These are phyloP conservation scores for Microtus montanus DNA, from an alignment of 2,113 vertebrate species.

Conservation along the genomic window DNA sequence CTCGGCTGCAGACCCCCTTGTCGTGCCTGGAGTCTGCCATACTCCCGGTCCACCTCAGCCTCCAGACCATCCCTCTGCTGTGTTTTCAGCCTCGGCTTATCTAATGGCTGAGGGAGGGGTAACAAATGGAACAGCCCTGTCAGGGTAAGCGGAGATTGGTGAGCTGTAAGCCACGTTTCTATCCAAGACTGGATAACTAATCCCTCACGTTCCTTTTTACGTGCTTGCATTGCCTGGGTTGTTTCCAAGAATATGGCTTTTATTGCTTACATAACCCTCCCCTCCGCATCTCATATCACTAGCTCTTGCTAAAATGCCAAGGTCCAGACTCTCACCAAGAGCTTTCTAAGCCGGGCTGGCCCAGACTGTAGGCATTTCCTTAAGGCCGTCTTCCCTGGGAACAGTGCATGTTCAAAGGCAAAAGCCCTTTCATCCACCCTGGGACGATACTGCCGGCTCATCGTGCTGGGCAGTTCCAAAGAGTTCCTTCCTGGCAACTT, in stretches of 20 bases:
- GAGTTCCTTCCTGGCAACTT: not conserved
- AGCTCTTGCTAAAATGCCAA: slow-evolving; percentile 40
- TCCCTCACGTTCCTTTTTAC: not conserved
- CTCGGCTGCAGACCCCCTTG: not conserved
- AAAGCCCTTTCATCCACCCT: not conserved
- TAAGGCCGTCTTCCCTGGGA: not conserved
- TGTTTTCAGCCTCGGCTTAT: slow-evolving; percentile 23
- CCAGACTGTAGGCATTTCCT: not conserved
- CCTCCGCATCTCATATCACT: slow-evolving; percentile 8
- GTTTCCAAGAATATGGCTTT: slow-evolving; percentile 55
- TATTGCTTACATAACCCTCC: not conserved
- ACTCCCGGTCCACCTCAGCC: not conserved
- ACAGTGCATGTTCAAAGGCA: not conserved
- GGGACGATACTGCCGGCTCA: not conserved
- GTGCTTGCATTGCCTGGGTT: not conserved
- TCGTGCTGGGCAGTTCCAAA: not conserved
- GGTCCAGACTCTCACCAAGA: slow-evolving; percentile 35
- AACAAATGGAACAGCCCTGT: not conserved
- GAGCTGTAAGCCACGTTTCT: slow-evolving; percentile 38
- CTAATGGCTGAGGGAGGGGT: not conserved
- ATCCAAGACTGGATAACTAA: not conserved
- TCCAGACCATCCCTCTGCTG: not conserved
- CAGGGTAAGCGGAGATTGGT: not conserved
- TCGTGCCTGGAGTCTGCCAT: not conserved
- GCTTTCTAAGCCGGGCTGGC: not conserved